A percentile compares a stretch with the other conserved stretches of the same genome.
phyloP scores from a whole-genome alignment of 1,140 invertebrate species.

The Carposina sasakii region DNA sequence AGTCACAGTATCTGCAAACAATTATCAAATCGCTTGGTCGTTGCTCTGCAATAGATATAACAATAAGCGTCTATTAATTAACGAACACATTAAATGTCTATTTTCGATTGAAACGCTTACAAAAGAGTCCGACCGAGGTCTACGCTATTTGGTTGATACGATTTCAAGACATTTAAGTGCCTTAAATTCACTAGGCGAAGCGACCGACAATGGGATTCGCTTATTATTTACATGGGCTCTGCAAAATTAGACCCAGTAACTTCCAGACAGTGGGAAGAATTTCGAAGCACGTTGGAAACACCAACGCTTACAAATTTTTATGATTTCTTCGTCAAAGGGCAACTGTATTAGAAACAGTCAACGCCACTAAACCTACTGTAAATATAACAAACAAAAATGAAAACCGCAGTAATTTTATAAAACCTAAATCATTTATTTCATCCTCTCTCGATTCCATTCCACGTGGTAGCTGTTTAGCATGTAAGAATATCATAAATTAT shows the following conservation, averaged over 20 bases:
- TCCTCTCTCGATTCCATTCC: neutral
- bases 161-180: constrained; percentile 9
- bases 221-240: constrained; percentile 8
- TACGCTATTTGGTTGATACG: constrained; percentile 5
- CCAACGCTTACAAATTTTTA: neutral
- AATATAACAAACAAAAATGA: neutral
- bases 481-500: neutral
- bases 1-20: neutral
- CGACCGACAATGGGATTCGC: constrained; percentile 3
- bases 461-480: neutral
- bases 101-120: constrained; percentile 5
- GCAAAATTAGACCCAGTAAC: constrained; percentile 3
- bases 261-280: constrained; percentile 5
- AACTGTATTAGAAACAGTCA: constrained; percentile 4
- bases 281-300: neutral
- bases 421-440: neutral
- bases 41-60: constrained; percentile 8
- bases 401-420: neutral
- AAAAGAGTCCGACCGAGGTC: neutral
- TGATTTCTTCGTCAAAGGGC: constrained; percentile 6
- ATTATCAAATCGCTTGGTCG: constrained; percentile 1
- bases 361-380: neutral
- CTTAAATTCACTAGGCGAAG: constrained; percentile 1
- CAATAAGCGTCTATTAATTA: constrained; percentile 6
- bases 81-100: constrained; percentile 4